Evolutionary conservation across 2,797 vertebrate genomes (phyloP).

Genomic region (Australoheros facetus): DNA sequence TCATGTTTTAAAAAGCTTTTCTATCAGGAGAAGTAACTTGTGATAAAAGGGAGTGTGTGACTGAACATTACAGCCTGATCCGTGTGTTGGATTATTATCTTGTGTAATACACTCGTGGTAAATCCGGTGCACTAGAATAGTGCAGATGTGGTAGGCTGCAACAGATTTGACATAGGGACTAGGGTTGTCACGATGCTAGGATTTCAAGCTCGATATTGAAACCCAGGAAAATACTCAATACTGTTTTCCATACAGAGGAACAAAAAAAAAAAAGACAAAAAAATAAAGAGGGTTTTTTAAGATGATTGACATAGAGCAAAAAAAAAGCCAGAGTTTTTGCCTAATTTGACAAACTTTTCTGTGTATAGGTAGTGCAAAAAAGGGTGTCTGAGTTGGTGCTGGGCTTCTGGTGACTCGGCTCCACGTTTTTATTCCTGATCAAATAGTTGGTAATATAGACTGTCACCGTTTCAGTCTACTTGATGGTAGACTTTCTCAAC

Average conservation of each 20-base stretch:
- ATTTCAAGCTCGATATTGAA: neutral
- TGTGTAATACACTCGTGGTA: constrained; percentile 24
- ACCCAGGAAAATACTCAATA: neutral
- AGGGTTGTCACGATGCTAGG: neutral
- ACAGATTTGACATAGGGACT: neutral
- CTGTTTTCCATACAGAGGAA: neutral
- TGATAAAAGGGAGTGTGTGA: neutral
- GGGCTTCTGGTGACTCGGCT: neutral
- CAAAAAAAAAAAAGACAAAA: neutral
- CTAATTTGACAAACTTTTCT: too few relatives aligned
- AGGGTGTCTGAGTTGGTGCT: neutral
- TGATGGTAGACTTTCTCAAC: neutral
- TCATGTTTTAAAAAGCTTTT: neutral
- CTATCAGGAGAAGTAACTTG: neutral
- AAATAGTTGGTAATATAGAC: neutral
- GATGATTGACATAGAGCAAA: neutral
- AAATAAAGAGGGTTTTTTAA: neutral
- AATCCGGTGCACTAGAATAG: neutral
- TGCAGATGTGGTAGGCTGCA: neutral
- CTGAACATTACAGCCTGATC: constrained; percentile 6
- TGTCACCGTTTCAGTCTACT: neutral
- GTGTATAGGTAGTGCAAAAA: too few relatives aligned
- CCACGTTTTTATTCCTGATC: neutral
- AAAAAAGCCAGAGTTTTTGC: neutral
- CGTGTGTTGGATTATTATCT: constrained; percentile 31